Conservation (phyloP, 2,797 vertebrate genomes). For the Bovichtus diacanthus region DNA sequence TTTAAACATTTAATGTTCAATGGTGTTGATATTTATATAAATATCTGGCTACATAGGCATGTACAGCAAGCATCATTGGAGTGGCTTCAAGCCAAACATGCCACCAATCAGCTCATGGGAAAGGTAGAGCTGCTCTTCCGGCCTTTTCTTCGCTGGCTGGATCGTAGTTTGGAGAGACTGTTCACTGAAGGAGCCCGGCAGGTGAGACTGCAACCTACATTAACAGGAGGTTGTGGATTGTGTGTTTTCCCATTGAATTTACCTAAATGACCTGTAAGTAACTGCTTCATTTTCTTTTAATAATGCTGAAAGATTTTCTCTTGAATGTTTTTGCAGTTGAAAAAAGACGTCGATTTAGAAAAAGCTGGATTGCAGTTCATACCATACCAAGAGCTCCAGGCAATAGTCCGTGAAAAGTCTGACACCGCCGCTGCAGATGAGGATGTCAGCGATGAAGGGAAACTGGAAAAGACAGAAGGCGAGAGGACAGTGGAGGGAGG, state of each 20-base stretch:
- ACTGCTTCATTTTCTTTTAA: not conserved
- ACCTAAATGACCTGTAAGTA: not conserved
- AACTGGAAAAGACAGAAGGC: slow-evolving; percentile 17
- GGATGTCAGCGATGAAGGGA: not conserved
- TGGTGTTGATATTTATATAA: not conserved
- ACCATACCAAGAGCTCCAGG: slow-evolving; percentile 86
- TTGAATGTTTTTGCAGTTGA: slow-evolving; percentile 76
- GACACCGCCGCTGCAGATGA: slow-evolving; percentile 4
- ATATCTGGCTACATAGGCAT: slow-evolving; percentile 72
- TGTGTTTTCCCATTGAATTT: not conserved
- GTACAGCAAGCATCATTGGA: slow-evolving; percentile 82
- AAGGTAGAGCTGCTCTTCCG: slow-evolving; percentile 88
- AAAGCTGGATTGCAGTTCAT: slow-evolving; percentile 88
- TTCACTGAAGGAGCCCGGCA: slow-evolving; percentile 88
- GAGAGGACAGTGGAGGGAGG: slow-evolving; percentile 23
- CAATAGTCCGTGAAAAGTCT: slow-evolving; percentile 69
- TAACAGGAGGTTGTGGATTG: not conserved
- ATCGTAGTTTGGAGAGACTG: slow-evolving; percentile 89
- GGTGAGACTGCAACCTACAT: slow-evolving; percentile 68
- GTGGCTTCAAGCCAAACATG: slow-evolving; percentile 89
- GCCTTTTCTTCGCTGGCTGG: slow-evolving; percentile 88
- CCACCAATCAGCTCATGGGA: slow-evolving; percentile 87
- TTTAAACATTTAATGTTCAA: not conserved
- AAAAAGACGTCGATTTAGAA: slow-evolving; percentile 87
- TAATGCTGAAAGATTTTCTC: not conserved